phyloP scores from a whole-genome alignment of 2,113 vertebrate species.

The Calonectris borealis region DNA sequence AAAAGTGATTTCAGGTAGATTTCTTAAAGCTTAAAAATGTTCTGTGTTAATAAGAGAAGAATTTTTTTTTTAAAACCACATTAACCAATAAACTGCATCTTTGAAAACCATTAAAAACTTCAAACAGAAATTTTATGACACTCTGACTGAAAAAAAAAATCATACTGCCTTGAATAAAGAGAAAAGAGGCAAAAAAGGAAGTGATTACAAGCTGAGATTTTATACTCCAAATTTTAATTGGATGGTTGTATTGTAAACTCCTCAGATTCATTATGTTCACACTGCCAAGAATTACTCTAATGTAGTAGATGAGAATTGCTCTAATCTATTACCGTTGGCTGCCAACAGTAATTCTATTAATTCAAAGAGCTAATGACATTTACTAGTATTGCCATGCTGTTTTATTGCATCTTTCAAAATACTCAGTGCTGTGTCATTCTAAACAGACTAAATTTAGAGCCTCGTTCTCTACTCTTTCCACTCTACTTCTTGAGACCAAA shows the following conservation, averaged over 20 bases:
- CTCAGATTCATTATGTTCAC: constrained; percentile 21
- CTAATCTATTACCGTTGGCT: constrained; percentile 16
- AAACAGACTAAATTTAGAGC: constrained; percentile 39
- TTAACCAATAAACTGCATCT: neutral
- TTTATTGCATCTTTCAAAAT: constrained; percentile 41
- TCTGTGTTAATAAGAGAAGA: neutral
- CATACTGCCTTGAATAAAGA: neutral
- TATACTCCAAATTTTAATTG: neutral
- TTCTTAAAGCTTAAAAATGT: neutral
- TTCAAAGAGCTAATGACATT: constrained; percentile 65
- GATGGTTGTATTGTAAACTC: neutral
- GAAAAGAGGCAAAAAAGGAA: neutral
- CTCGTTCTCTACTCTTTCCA: neutral
- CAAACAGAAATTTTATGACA: neutral
- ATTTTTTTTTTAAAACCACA: neutral
- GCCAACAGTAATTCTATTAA: constrained; percentile 58
- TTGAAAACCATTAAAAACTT: neutral
- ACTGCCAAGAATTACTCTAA: constrained; percentile 38
- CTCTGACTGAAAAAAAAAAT: neutral
- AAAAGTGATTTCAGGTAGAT: neutral
- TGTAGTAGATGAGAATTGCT: constrained; percentile 28
- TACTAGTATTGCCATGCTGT: constrained; percentile 25
- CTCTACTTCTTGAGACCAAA: neutral
- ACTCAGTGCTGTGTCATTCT: neutral
- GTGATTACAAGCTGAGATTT: neutral